A percentile compares a stretch with the other conserved stretches of the same genome.
Conservation (phyloP, 1,140 invertebrate species). For the Pissodes strobi region DNA sequence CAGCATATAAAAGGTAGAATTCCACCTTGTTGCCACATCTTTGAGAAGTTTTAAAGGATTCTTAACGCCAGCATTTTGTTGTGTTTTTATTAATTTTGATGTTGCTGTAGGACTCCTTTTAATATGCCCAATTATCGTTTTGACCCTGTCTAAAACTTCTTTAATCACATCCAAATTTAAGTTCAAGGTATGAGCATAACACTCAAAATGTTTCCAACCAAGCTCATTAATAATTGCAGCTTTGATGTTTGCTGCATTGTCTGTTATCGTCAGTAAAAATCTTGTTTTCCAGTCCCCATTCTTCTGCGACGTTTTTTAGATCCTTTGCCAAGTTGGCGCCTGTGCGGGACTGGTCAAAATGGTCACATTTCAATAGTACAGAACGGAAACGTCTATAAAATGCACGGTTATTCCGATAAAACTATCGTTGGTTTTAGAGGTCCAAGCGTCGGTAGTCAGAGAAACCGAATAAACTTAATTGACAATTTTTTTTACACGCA, state of each 20-base stretch:
- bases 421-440: slow-evolving; percentile 30
- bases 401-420: slow-evolving; percentile 37
- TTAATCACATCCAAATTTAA: slow-evolving; percentile 27
- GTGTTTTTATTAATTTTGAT: background rate
- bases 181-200: slow-evolving; percentile 38
- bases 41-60: slow-evolving; percentile 5
- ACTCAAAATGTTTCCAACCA: slow-evolving; percentile 35
- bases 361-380: background rate
- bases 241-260: slow-evolving; percentile 39
- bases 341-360: background rate
- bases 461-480: slow-evolving; percentile 3
- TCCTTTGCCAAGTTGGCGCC: background rate
- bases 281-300: slow-evolving; percentile 25
- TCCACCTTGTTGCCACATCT: slow-evolving; percentile 43
- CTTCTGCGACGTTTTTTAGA: slow-evolving; percentile 18
- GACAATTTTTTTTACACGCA: background rate
- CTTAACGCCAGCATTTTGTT: background rate
- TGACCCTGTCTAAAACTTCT: background rate
- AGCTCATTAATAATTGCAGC: slow-evolving; percentile 11
- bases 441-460: slow-evolving; percentile 43
- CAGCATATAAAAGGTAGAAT: slow-evolving; percentile 46
- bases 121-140: slow-evolving; percentile 2
- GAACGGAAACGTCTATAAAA: slow-evolving; percentile 37
- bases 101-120: slow-evolving; percentile 4
- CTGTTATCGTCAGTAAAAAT: slow-evolving; percentile 28